phyloP scores from a whole-genome alignment of 2,797 vertebrate genomes.

The Gymnothorax reevesii region DNA sequence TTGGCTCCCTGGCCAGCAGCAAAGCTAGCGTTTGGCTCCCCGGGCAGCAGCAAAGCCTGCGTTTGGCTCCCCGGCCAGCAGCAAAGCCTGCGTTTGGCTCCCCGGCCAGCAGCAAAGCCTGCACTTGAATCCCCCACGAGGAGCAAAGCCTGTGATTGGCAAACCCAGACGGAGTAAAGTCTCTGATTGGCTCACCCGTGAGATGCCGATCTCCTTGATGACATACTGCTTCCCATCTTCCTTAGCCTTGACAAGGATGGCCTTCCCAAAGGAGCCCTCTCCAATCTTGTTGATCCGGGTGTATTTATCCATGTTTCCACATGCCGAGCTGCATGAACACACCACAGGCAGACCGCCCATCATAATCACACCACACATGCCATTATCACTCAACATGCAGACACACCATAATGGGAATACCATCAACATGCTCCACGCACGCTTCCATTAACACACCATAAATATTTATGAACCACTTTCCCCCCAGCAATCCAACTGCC shows the following conservation, averaged over 20 bases:
- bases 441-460: background rate
- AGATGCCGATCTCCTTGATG: constrained; percentile 98
- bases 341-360: background rate
- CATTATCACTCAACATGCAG: background rate
- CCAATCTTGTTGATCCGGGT: constrained; percentile 91
- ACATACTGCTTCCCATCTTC: constrained; percentile 89
- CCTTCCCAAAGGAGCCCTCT: constrained; percentile 97
- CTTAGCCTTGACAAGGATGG: constrained; percentile 89
- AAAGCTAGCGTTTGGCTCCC: too few species aligned
- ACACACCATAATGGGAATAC: background rate
- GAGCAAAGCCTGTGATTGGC: background rate
- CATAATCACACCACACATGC: background rate
- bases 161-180: background rate
- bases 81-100: constrained; percentile 46
- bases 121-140: too few species aligned
- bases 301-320: constrained; percentile 91
- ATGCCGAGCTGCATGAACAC: constrained; percentile 55
- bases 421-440: background rate
- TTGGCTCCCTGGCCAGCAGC: constrained; percentile 85
- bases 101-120: constrained; percentile 82
- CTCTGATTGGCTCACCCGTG: constrained; percentile 75
- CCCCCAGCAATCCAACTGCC: too few species aligned
- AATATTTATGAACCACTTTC: background rate
- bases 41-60: background rate
- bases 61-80: background rate